Evolutionary conservation across 2,113 vertebrate species (phyloP), one percentile per base, ranked within the genome.

Genomic region (Ceuthmochares aereus): DNA sequence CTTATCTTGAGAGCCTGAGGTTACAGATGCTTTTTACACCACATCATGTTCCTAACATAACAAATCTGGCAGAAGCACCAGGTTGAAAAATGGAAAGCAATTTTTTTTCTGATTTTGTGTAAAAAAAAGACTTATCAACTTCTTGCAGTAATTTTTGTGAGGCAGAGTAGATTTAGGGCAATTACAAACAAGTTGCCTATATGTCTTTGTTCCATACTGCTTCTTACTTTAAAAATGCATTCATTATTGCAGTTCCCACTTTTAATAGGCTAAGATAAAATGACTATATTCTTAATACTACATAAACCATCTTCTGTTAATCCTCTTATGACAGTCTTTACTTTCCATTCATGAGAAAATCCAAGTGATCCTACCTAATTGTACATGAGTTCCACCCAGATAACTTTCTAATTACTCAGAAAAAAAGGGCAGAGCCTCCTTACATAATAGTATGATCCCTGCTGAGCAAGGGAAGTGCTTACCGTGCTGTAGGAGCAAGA

Each of bases 11-110:
- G 83, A 95, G 95, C 92, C 95, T 95, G 93, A 96, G 95, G 93
- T 96, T 96, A 96, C 95, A 96, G 96, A 97, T 94, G 95, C 87
- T 85, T 96, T 96, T 95, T 95, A 85, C 72, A 96, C 92, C 78
- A 84, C 92, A 93, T 96, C 93, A 42, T 96, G 92, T 93, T 94
- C 85, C 79, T 75, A 94, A 88, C 79, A 74, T 55, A 91, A 95
- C 59, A 88, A 74, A 95, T 91, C 75, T 95, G 96, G 93, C 83
- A 93, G 72, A 91, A 95, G 59, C 43, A 37, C 25, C 93, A 96
- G 84, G 90, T 84, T 94, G 91, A 85, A 94, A 87, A 81, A 64
- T 26, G 59, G 47, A 90, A 96, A 92, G 75, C 59, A 90, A 84
- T 91, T 90, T 83, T 12, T 40, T 4, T 58, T 85, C 87, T 83